Evolutionary conservation across 2,888 invertebrate species (phyloP), one percentile per base, ranked within the genome.

Genomic region (Pristionchus entomophagus): DNA sequence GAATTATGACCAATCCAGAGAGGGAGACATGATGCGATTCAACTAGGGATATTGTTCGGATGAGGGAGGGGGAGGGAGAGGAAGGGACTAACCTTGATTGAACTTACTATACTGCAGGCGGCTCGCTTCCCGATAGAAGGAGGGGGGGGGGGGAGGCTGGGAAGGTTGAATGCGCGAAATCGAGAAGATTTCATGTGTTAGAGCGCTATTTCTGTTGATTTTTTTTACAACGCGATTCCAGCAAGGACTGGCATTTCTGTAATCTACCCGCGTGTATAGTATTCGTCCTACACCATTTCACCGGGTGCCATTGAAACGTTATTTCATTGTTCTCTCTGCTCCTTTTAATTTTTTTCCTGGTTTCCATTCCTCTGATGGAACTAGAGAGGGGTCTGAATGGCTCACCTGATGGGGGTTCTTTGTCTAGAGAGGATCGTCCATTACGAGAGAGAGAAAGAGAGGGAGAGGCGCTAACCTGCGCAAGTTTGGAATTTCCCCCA

Each of bases 101-200:
- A 35, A 65, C 65, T 65, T 65, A 65, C 65, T 65, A 65, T 65
- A 65, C 65, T 32, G 22, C 32, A 65, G 65, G 32, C 32, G 65
- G 65, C 35, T 35, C 32, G 65, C 12, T 65, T 35, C 14, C 26
- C 59, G 8, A 45, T 10, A 10, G 45, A 45, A 14, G 14, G 45
- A 6, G 56, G 19, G 56, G 45, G 14, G 45, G 8, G 56, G 19
- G 56, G 5, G 5, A 17, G 56, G 8, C 56, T 35, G 17, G 35
- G 65, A 65, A 62, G 29, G 62, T 62, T 35, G 65, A 59, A 59
- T 65, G 65, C 65, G 65, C 65, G 65, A 65, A 65, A 32, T 65
- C 59, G n/a, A n/a, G 59, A n/a, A n/a, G 22, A 59, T 59, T 59
- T 59, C n/a, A 26, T 5, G 59, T 59, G 10, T 6, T 6, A 45